Conservation (phyloP, 2,113 vertebrate species). For the Sciurus niger region DNA sequence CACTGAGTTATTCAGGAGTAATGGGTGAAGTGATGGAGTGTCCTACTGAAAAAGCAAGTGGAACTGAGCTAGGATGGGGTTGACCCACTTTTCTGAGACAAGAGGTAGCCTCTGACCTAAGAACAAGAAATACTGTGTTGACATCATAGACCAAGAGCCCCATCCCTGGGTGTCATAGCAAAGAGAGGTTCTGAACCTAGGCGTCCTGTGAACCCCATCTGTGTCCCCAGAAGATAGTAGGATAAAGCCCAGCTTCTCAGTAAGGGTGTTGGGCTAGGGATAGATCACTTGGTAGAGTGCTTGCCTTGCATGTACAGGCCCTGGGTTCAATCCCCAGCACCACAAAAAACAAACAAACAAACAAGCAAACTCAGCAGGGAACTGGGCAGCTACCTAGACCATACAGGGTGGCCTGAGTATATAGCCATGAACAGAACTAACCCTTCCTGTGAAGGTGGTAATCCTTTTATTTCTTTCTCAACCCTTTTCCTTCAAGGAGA, state of each 20-base stretch:
- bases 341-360: too few species aligned
- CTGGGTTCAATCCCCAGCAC: too few species aligned
- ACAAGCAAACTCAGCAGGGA: neutral
- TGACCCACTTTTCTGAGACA: neutral
- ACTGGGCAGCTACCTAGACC: neutral
- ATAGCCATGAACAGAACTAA: neutral
- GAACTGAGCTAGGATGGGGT: neutral
- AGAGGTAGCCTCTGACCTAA: neutral
- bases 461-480: constrained; percentile 38
- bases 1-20: neutral
- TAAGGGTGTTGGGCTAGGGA: neutral
- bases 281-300: too few species aligned
- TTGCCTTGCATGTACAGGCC: too few species aligned
- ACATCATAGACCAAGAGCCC: neutral
- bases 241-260: neutral
- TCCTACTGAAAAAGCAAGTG: neutral
- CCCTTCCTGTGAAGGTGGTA: neutral
- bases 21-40: neutral
- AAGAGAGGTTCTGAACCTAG: neutral
- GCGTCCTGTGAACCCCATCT: neutral
- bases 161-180: neutral
- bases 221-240: neutral
- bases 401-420: neutral
- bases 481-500: constrained; percentile 61
- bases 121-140: neutral